Percentiles rank a stretch among this genome's conserved stretches.
These are phyloP conservation scores for Macrobrachium rosenbergii DNA, from an alignment of 1,140 invertebrate genomes.

Conservation along the genomic window DNA sequence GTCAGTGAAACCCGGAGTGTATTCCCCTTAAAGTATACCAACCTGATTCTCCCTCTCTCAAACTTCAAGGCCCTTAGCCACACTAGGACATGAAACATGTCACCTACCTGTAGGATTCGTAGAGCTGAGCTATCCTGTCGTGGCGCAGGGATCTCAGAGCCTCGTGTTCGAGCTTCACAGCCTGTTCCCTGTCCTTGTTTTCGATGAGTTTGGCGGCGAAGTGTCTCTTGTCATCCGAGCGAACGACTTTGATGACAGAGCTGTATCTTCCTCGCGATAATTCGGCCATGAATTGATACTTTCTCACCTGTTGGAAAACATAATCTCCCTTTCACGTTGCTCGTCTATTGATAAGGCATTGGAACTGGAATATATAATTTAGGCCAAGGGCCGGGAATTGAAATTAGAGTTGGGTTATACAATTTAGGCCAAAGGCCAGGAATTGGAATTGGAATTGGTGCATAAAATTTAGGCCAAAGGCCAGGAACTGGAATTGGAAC, in stretches of 20 bases:
- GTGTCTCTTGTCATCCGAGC: constrained; percentile 79
- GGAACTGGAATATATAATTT: no score
- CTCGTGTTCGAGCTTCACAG: constrained; percentile 83
- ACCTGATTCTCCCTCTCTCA: not conserved
- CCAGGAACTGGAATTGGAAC: no score
- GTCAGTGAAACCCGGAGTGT: no score
- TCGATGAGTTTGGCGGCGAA: constrained; percentile 84
- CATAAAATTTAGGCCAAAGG: no score
- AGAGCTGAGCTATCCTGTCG: constrained; percentile 83
- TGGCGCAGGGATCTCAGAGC: constrained; percentile 84
- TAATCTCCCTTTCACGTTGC: not conserved
- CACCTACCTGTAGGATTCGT: constrained; percentile 76
- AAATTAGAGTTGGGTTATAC: no score
- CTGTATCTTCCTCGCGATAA: constrained; percentile 84
- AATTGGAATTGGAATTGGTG: no score
- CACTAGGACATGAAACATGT: not conserved
- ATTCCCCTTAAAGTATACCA: not conserved
- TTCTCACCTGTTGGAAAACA: constrained; percentile 42
- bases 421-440: no score
- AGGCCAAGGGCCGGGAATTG: no score
- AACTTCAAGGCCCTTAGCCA: not conserved
- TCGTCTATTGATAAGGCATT: not conserved
- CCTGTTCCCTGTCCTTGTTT: constrained; percentile 70
- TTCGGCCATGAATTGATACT: constrained; percentile 60
- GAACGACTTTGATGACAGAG: constrained; percentile 85